Evolutionary conservation across 2,888 invertebrate species (phyloP).

Genomic region (Polyommatus iphigenia): DNA sequence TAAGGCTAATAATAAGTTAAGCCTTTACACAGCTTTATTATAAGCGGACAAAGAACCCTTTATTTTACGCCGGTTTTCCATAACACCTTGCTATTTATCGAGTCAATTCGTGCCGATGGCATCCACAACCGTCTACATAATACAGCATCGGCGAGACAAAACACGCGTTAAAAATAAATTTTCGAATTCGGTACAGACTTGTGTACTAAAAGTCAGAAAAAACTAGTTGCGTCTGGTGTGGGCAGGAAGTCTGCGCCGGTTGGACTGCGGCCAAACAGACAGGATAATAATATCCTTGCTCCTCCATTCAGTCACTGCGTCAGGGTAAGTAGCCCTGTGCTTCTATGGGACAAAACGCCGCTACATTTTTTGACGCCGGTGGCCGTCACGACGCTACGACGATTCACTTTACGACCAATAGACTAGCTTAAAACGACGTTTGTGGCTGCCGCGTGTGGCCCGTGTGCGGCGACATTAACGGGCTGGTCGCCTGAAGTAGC

Average conservation of each 20-base stretch:
- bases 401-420: too few relatives aligned
- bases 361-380: too few relatives aligned
- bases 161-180: slow-evolving; percentile 5
- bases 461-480: too few relatives aligned
- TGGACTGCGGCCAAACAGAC: background rate
- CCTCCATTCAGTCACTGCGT: slow-evolving; percentile 1
- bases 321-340: background rate
- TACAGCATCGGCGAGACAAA: background rate
- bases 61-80: background rate
- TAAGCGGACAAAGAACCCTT: too few relatives aligned
- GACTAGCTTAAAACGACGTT: too few relatives aligned
- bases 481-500: too few relatives aligned
- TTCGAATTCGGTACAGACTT: slow-evolving; percentile 3
- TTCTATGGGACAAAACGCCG: too few relatives aligned
- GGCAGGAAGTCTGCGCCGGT: background rate
- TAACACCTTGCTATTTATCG: background rate
- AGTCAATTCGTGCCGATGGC: too few relatives aligned
- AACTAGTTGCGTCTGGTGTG: slow-evolving; percentile 6
- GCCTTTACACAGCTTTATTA: too few relatives aligned
- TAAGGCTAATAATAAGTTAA: too few relatives aligned
- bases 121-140: background rate
- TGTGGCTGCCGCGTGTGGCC: too few relatives aligned
- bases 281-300: slow-evolving; percentile 19
- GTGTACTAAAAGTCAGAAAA: background rate
- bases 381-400: too few relatives aligned